phyloP scores from a whole-genome alignment of 1,140 invertebrate genomes.

The Asobara japonica region DNA sequence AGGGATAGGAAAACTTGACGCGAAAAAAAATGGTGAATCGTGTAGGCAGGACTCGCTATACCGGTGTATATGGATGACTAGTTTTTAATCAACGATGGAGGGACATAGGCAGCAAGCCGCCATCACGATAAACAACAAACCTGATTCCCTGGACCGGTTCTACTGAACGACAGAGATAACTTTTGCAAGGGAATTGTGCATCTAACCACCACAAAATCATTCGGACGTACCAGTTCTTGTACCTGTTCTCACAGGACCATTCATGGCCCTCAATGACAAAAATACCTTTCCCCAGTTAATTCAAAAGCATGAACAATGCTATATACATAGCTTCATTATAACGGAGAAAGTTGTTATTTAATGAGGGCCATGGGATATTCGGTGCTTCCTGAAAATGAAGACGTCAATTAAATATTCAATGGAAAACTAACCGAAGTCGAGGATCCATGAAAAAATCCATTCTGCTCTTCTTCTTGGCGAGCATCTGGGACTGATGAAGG shows the following conservation, averaged over 20 bases:
- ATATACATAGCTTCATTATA: no score
- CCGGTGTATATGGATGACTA: neutral
- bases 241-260: neutral
- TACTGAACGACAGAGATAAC: conserved; percentile 1
- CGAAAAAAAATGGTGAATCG: neutral
- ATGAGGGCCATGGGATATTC: neutral
- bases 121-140: conserved; percentile 5
- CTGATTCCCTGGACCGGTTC: neutral
- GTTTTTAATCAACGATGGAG: neutral
- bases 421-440: conserved; percentile 76
- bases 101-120: neutral
- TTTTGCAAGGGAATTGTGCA: neutral
- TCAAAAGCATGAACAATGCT: no score
- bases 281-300: neutral
- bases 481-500: conserved; percentile 69
- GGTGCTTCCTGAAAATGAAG: neutral
- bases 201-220: neutral
- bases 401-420: neutral
- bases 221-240: neutral
- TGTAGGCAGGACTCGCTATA: neutral
- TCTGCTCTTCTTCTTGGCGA: conserved; percentile 78
- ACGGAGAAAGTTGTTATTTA: no score
- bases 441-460: conserved; percentile 81
- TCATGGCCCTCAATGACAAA: neutral
- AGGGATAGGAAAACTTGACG: neutral